Percentiles rank a stretch among this genome's conserved stretches.
Evolutionary conservation across 2,888 invertebrate genomes (phyloP).

Genomic region (Cryptosula pallasiana): DNA sequence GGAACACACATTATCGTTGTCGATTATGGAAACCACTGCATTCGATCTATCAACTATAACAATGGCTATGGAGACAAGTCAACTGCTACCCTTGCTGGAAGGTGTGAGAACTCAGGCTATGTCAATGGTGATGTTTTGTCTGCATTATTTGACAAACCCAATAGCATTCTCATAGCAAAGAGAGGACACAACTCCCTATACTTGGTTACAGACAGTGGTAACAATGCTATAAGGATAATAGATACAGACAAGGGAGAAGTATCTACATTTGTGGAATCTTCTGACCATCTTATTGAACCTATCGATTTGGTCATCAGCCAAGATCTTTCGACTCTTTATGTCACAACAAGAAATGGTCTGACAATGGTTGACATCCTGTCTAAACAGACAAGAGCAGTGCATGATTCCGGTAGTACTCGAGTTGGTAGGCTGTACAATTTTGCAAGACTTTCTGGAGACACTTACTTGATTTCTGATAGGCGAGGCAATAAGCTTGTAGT

Average conservation of each 20-base stretch:
- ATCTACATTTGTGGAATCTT: not conserved
- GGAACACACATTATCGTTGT: not conserved
- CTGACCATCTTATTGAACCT: not conserved
- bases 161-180: not conserved
- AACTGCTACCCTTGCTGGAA: not conserved
- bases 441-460: too few relatives aligned
- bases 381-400: not conserved
- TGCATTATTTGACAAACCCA: not conserved
- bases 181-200: not conserved
- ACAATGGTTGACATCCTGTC: not conserved
- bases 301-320: not conserved
- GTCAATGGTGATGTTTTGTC: not conserved
- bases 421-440: too few relatives aligned
- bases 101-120: not conserved
- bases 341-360: not conserved
- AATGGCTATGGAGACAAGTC: not conserved
- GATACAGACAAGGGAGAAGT: not conserved
- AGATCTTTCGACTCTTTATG: not conserved
- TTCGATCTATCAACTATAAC: not conserved
- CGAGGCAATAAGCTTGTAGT: too few relatives aligned
- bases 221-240: not conserved
- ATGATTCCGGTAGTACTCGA: not conserved
- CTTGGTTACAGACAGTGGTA: not conserved
- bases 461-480: too few relatives aligned
- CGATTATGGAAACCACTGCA: not conserved